Conservation (phyloP, 92 coral and sea anemone genomes). For the Nematostella vectensis region DNA sequence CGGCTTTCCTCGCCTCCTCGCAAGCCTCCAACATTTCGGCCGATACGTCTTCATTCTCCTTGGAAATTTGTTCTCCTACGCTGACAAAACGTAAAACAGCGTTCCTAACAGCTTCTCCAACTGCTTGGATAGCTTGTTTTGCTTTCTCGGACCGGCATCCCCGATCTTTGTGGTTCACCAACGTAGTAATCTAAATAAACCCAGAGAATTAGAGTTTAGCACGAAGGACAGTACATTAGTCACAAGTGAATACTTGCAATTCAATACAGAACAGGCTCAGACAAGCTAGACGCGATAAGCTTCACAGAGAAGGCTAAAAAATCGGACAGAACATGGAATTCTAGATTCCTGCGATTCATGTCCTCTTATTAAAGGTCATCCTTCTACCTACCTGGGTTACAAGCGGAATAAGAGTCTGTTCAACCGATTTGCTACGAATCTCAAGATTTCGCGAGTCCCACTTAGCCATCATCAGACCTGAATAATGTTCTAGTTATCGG, state of each 20-base stretch:
- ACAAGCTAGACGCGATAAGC: too few relatives aligned
- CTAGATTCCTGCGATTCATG: not conserved
- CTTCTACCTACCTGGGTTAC: conserved; percentile 97
- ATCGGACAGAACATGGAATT: conserved; percentile 12
- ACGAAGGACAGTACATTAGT: conserved; percentile 2
- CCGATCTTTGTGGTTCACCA: conserved; percentile 89
- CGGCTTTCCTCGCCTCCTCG: conserved; percentile 88
- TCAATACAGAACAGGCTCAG: too few relatives aligned
- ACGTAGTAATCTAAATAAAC: conserved; percentile 75
- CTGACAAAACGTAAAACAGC: conserved; percentile 86
- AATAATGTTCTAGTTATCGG: too few relatives aligned
- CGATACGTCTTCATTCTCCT: conserved; percentile 85
- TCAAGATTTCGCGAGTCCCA: conserved; percentile 87
- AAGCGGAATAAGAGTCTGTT: conserved; percentile 90
- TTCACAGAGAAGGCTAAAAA: too few relatives aligned
- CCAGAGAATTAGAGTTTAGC: conserved; percentile 7
- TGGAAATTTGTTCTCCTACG: conserved; percentile 94
- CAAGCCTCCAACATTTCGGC: conserved; percentile 91
- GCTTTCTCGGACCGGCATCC: conserved; percentile 62
- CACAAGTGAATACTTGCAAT: not conserved
- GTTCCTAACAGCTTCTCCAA: conserved; percentile 66
- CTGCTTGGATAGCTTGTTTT: conserved; percentile 63
- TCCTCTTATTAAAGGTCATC: too few relatives aligned
- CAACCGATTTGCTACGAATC: conserved; percentile 92
- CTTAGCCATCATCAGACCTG: conserved; percentile 54